A percentile compares a stretch with the other conserved stretches of the same genome.
Evolutionary conservation across 35 echinoderm and acorn worm species (phyloP).

Genomic region (Acanthaster planci): DNA sequence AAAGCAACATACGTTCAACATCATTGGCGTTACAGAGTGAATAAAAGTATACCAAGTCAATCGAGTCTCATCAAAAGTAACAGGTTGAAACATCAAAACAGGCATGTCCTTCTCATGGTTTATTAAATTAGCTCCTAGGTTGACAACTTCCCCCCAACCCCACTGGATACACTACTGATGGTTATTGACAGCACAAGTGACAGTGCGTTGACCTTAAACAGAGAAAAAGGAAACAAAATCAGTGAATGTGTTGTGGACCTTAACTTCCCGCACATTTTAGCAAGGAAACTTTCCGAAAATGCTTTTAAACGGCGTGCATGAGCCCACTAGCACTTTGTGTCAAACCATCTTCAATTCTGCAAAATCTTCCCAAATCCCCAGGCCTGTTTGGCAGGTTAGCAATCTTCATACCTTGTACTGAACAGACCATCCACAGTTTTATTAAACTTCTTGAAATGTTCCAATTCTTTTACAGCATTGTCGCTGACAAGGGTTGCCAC

Average conservation of each 20-base stretch:
- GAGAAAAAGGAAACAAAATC: neutral
- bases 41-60: neutral
- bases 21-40: neutral
- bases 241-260: neutral
- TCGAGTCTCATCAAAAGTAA: neutral
- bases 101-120: too few species aligned
- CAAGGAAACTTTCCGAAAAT: neutral
- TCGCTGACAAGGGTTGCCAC: conserved; percentile 49
- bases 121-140: too few species aligned
- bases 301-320: neutral
- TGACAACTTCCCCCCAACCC: too few species aligned
- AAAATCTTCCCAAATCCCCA: too few species aligned
- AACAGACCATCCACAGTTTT: conserved; percentile 53
- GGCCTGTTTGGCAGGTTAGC: too few species aligned
- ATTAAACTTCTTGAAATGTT: conserved; percentile 56
- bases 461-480: conserved; percentile 39
- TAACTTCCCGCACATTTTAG: neutral
- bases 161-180: too few species aligned
- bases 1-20: neutral
- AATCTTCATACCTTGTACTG: conserved; percentile 10
- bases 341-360: too few species aligned
- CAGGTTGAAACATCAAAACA: neutral
- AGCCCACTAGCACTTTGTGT: neutral
- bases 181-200: too few species aligned
- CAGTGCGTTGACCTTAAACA: too few species aligned